Evolutionary conservation across 2,797 vertebrate genomes (phyloP).

Genomic region (Hirundo rustica): DNA sequence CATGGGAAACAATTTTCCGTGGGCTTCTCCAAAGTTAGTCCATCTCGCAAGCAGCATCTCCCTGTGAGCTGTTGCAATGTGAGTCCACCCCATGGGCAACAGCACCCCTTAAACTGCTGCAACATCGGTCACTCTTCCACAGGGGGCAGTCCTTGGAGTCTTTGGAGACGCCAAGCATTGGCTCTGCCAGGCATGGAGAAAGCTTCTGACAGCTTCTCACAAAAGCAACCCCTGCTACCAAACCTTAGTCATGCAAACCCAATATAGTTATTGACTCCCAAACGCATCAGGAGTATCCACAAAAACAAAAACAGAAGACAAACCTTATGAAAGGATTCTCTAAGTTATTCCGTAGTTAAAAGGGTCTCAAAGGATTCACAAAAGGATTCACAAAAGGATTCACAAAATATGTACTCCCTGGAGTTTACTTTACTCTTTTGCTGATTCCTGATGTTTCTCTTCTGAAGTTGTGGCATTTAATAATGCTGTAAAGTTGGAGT

Average conservation of each 20-base stretch:
- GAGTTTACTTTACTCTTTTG: background rate
- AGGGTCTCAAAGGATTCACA: background rate
- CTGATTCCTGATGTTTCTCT: background rate
- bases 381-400: background rate
- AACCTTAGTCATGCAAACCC: background rate
- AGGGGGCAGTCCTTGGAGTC: background rate
- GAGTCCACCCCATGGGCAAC: fast-evolving
- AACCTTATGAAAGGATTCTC: background rate
- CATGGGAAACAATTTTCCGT: background rate
- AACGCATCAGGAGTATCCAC: background rate
- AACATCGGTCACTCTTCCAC: fast-evolving
- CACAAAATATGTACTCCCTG: background rate
- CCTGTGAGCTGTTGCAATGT: background rate
- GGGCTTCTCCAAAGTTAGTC: fast-evolving
- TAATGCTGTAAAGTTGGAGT: background rate
- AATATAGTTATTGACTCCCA: background rate
- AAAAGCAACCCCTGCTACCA: background rate
- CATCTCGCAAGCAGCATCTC: background rate
- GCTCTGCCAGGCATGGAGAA: background rate
- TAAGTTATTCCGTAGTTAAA: background rate
- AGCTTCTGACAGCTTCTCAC: background rate
- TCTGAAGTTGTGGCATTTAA: background rate
- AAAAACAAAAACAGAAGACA: background rate
- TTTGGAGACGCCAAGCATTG: background rate
- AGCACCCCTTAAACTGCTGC: background rate